phyloP scores from a whole-genome alignment of 1,140 invertebrate genomes.

The Heliconius hermathena region DNA sequence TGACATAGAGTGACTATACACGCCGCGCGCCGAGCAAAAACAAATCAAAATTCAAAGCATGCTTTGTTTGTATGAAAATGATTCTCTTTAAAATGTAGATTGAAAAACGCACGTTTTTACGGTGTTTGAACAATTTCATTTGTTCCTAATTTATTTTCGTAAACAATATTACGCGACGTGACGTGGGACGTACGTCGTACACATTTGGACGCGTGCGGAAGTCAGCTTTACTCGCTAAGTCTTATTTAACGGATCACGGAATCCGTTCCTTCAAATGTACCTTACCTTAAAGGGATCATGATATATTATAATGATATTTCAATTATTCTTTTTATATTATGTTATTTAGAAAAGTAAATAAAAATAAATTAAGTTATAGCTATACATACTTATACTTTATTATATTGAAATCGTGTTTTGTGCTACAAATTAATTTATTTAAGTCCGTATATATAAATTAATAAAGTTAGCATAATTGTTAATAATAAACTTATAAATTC shows the following conservation, averaged over 20 bases:
- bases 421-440: too few species aligned
- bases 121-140: constrained; percentile 36
- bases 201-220: constrained; percentile 64
- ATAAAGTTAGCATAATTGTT: too few species aligned
- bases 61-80: constrained; percentile 20
- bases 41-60: constrained; percentile 20
- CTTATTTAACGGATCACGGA: constrained; percentile 75
- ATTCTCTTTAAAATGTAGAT: constrained; percentile 29
- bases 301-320: constrained; percentile 14
- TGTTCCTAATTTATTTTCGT: constrained; percentile 42
- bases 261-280: constrained; percentile 65
- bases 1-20: neutral
- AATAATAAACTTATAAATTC: too few species aligned
- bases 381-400: too few species aligned
- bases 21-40: neutral
- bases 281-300: constrained; percentile 18
- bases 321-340: neutral
- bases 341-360: neutral
- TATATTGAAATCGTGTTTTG: too few species aligned
- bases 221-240: constrained; percentile 67
- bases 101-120: constrained; percentile 32
- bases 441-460: too few species aligned
- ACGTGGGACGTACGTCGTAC: constrained; percentile 50
- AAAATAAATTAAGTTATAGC: too few species aligned
- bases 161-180: constrained; percentile 47